Conservation (phyloP, 2,797 vertebrate genomes). For the Columba guinea region DNA sequence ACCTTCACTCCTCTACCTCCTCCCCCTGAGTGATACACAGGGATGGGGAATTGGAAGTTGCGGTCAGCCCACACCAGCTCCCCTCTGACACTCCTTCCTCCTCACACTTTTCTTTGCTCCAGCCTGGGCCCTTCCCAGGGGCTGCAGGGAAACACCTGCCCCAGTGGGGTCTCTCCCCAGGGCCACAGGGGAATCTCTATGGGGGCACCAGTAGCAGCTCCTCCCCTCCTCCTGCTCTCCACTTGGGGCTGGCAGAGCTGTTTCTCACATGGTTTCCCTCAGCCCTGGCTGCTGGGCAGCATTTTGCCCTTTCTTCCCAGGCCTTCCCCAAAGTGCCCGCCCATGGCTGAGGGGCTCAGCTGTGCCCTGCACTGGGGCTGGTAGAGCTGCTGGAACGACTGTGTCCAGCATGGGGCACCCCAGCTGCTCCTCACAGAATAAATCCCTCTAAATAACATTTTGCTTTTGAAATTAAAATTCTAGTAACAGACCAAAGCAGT, state of each 20-base stretch:
- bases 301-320: not conserved
- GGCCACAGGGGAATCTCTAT: not conserved
- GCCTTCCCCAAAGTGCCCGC: not conserved
- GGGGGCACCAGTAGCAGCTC: not conserved
- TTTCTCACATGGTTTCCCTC: not conserved
- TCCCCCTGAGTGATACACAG: rapidly evolving
- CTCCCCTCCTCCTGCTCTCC: not conserved
- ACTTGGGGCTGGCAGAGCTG: not conserved
- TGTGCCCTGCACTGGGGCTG: not conserved
- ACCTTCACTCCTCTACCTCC: not conserved
- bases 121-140: not conserved
- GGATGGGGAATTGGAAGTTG: too few relatives aligned
- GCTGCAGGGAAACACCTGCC: not conserved
- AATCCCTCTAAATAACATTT: not conserved
- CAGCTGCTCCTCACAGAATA: not conserved
- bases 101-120: not conserved
- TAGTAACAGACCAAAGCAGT: not conserved
- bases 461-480: not conserved
- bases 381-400: not conserved
- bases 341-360: not conserved
- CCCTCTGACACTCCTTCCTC: not conserved
- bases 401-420: not conserved
- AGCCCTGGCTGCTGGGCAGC: not conserved
- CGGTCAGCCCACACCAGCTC: rapidly evolving
- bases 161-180: not conserved